A percentile compares a stretch with the other conserved stretches of the same genome.
These are phyloP conservation scores for Porites rus DNA, from an alignment of 92 coral and sea anemone genomes.

Conservation along the genomic window DNA sequence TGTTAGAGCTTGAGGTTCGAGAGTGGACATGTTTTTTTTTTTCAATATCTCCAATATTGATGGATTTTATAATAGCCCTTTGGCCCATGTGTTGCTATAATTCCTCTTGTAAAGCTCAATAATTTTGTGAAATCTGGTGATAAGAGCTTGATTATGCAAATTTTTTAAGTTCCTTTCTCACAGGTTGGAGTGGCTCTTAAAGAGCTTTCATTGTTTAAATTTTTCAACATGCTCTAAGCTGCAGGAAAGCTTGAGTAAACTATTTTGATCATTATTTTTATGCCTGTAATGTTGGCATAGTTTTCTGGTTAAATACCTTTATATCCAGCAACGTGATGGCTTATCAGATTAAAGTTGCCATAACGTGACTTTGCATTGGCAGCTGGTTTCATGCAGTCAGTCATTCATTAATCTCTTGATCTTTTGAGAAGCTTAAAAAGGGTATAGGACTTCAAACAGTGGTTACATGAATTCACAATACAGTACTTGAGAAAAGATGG, in stretches of 20 bases:
- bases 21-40: neutral
- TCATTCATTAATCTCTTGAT: neutral
- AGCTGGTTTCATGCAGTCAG: neutral
- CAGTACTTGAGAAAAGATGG: neutral
- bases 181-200: constrained; percentile 12
- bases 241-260: neutral
- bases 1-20: neutral
- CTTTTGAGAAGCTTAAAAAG: neutral
- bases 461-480: neutral
- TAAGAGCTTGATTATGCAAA: neutral
- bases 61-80: neutral
- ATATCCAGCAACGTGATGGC: neutral
- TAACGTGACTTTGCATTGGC: neutral
- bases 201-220: neutral
- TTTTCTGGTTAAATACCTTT: neutral
- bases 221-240: neutral
- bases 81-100: neutral
- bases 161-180: neutral
- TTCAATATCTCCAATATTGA: neutral
- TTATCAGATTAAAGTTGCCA: neutral
- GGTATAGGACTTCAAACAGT: neutral
- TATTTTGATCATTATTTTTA: too few species aligned
- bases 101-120: neutral
- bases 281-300: neutral
- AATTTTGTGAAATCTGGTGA: neutral